Base-by-base conservation (phyloP, 64 coral and sea anemone genomes). In the Astreopora myriophthalma region DNA sequence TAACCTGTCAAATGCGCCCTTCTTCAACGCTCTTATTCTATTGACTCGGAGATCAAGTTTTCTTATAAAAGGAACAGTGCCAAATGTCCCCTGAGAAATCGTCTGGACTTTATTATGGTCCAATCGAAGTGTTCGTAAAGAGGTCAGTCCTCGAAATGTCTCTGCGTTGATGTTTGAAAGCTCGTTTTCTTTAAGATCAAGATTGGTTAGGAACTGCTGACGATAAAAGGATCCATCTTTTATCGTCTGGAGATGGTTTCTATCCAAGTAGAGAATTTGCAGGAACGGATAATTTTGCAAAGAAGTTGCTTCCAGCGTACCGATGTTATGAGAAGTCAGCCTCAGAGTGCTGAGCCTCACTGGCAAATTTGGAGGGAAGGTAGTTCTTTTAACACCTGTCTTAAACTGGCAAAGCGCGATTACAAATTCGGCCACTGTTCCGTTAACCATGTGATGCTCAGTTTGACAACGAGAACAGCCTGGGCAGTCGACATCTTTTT, bases 1-100 rank as follows among this genome's bases (percentile, higher is more conserved):
- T 34, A 92, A 49, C 57, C 19, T 36, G 27, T 86, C 72, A 48
- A 92, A 92, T 5, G 80, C 80, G 4, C 90, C 90, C 28, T 85
- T 20, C 17, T 86, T 80, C 2, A 92, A 60, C 6, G 32, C 8
- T 22, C 35, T 73, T 61, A 85, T 92, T 22, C 1, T 34, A 62
- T 92, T 92, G 13, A 9, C 35, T 20, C 73, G 80, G 34, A 92
- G 67, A 34, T 85, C 69, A 55, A 92, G 31, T 1, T 40, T 10
- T 17, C 26, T 31, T 6, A 92, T 9, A 10, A 4, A 12, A 23
- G 29, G 71, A 42, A 52, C 5, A 3, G 26, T 49, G 2, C 1
- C 1, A 30, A 92, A 92, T 2, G 36, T 22, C 10, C 69, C 80
- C n/a, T 24, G 71, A 22, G 32, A n/a, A 74, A 92, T 52, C 17